Evolutionary conservation across 2,888 invertebrate species (phyloP), one percentile per base, ranked within the genome.

Genomic region (Hyposoter dolosus): DNA sequence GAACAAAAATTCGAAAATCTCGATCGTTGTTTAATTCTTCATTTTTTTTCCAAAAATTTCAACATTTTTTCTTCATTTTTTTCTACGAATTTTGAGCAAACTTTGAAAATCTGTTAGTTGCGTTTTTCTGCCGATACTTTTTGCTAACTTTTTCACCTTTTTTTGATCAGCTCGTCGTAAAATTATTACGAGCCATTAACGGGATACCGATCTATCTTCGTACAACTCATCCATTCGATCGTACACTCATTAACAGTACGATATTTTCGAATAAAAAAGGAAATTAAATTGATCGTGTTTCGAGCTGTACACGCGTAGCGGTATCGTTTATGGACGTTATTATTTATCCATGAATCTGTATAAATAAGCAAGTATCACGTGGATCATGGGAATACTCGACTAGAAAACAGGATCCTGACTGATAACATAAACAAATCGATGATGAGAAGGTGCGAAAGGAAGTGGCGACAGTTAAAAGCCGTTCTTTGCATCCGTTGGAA

Each of bases 391-490:
- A 65, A 32, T 19, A 47, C 60, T 19, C 19, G 65, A 78, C 65
- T 28, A 81, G 63, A 72, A 72, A 53, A 53, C 72, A 72, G 35
- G 53, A 53, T 53, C 28, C 43, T 23, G 35, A 66, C 53, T 17
- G n/a, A 60, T 56, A 81, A 76, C 50, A 75, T 47, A 68, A 84
- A 71, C 45, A 79, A 85, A 82, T 71, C 69, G 75, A 82, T 43
- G 66, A 45, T 43, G 66, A 45, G 56, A 50, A 69, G 50, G 56
- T 82, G 78, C 32, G 32, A 69, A 65, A 85, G 82, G 82, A 85
- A 85, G 78, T 65, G 19, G 53, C 74, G 60, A 82, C 82, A 79
- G 82, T 81, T 85, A 85, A 68, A 69, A 50, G 65, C 63, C 63
- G 75, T 68, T 23, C 63, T 72, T 23, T 79, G 82, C 85, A 82